Evolutionary conservation across 2,113 vertebrate species (phyloP).

Genomic region (Channa maculata): DNA sequence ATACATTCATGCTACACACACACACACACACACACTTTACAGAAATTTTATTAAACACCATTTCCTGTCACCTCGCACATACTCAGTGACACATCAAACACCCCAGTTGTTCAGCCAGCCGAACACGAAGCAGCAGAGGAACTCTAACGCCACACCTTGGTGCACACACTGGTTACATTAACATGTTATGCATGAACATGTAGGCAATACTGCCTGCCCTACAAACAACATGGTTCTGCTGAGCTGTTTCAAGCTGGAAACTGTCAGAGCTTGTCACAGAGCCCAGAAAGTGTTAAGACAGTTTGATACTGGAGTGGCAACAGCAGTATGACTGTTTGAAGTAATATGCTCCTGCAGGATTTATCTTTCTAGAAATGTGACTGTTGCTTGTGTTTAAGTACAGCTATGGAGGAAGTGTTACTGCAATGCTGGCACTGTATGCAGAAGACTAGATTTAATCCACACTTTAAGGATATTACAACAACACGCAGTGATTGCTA

Average conservation of each 20-base stretch:
- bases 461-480: too few relatives aligned
- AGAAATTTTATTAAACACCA: slow-evolving; percentile 17
- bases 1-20: too few relatives aligned
- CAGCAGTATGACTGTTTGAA: background rate
- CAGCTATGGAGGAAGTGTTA: too few relatives aligned
- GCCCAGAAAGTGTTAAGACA: background rate
- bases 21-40: slow-evolving; percentile 1
- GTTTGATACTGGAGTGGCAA: background rate
- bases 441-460: too few relatives aligned
- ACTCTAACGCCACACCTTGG: slow-evolving; percentile 24
- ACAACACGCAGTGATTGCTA: too few relatives aligned
- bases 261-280: slow-evolving; percentile 14
- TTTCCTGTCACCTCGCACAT: background rate
- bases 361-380: too few relatives aligned
- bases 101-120: slow-evolving; percentile 16
- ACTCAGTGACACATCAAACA: slow-evolving; percentile 11
- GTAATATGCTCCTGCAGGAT: too few relatives aligned
- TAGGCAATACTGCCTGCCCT: slow-evolving; percentile 16
- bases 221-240: slow-evolving; percentile 13
- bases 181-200: slow-evolving; percentile 35
- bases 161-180: slow-evolving; percentile 37
- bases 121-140: slow-evolving; percentile 9
- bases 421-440: too few relatives aligned
- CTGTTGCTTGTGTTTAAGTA: too few relatives aligned
- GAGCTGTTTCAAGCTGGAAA: slow-evolving; percentile 28